Conservation (phyloP, 53 echinoderm and acorn worm species). For the Arbacia lixula region DNA sequence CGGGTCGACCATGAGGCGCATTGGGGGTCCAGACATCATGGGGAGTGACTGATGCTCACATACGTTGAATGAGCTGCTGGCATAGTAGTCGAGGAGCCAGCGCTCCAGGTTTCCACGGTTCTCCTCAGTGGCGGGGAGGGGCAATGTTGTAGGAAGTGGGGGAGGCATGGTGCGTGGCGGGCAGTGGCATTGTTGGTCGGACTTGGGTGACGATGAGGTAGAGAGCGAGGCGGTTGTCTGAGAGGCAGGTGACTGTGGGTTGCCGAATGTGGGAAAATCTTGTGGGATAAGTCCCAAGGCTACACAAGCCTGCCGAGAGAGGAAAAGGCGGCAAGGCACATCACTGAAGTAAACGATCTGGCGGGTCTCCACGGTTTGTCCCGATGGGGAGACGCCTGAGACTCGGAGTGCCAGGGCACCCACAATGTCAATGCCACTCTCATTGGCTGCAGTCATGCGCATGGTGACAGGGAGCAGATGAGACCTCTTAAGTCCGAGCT, state of each 20-base stretch:
- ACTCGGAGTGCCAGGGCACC: constrained; percentile 1
- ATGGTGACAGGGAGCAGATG: constrained; percentile 69
- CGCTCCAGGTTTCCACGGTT: constrained; percentile 53
- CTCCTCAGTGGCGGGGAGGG: constrained; percentile 54
- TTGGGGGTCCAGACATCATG: constrained; percentile 64
- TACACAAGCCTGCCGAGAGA: constrained; percentile 53
- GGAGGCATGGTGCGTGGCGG: constrained; percentile 48
- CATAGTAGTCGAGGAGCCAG: constrained; percentile 64
- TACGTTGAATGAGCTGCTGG: constrained; percentile 61
- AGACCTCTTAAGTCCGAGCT: constrained; percentile 10
- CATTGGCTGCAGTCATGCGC: constrained; percentile 58
- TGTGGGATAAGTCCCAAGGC: constrained; percentile 56
- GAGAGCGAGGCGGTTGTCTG: not conserved
- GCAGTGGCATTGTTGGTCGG: too few species aligned
- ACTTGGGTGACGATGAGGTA: not conserved
- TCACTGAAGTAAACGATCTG: constrained; percentile 62
- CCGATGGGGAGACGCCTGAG: constrained; percentile 1
- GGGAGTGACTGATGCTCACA: constrained; percentile 72
- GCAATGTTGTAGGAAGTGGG: constrained; percentile 50
- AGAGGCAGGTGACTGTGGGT: not conserved
- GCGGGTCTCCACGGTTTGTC: constrained; percentile 46
- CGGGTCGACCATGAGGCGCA: constrained; percentile 65
- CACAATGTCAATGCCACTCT: constrained; percentile 2
- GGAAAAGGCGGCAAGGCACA: constrained; percentile 42
- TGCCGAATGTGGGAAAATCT: constrained; percentile 59